Evolutionary conservation across 2,113 vertebrate genomes (phyloP).

Genomic region (Platycercus adscitus): DNA sequence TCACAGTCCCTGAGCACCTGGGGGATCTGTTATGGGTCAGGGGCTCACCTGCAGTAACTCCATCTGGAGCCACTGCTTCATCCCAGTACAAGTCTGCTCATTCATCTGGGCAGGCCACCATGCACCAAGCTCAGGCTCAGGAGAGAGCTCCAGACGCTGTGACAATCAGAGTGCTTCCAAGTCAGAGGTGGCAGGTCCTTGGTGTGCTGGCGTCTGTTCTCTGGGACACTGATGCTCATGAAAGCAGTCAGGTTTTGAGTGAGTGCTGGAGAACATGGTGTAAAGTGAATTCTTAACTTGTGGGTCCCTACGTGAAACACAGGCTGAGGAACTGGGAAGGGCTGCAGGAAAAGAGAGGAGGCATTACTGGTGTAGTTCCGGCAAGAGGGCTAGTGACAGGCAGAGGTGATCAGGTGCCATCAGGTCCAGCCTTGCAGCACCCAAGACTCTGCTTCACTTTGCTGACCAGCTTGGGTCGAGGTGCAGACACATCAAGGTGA

Average conservation of each 20-base stretch:
- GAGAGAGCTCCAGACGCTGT: background rate
- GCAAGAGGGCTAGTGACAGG: background rate
- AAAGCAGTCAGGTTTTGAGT: background rate
- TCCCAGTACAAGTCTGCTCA: background rate
- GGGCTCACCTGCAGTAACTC: background rate
- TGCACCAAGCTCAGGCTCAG: background rate
- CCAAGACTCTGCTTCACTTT: background rate
- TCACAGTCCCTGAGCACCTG: background rate
- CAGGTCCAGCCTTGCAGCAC: background rate
- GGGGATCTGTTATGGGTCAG: background rate
- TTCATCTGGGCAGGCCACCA: background rate
- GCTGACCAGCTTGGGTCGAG: background rate
- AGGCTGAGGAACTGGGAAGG: background rate
- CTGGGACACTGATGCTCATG: background rate
- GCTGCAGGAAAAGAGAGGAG: background rate
- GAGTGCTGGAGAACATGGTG: background rate
- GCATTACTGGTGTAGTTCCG: background rate
- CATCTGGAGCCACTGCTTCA: background rate
- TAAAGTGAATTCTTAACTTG: background rate
- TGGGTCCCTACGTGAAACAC: background rate
- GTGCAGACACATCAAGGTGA: background rate
- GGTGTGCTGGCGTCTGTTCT: background rate
- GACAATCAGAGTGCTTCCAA: background rate
- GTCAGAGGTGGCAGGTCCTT: background rate
- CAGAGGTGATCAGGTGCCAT: background rate